phyloP scores from a whole-genome alignment of 2,113 vertebrate genomes.

The Pongo abelii region DNA sequence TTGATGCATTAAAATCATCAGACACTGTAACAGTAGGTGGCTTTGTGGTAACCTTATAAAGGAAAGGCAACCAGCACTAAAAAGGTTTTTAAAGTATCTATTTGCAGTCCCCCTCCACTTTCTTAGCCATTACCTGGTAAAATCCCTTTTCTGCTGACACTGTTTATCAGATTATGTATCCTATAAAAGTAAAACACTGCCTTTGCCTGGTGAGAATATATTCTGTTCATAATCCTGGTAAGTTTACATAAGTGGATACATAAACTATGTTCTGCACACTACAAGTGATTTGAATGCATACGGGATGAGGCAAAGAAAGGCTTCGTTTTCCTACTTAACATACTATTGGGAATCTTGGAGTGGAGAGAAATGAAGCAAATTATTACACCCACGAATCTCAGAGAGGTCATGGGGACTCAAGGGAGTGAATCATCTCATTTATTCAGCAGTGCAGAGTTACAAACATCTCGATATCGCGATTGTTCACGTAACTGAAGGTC shows the following conservation, averaged over 20 bases:
- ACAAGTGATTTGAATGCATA: not conserved
- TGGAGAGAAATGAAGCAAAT: not conserved
- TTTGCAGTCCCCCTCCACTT: not conserved
- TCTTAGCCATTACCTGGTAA: not conserved
- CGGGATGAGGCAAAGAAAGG: not conserved
- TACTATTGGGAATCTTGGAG: not conserved
- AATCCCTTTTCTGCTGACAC: not conserved
- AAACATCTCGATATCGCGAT: not conserved
- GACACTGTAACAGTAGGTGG: not conserved
- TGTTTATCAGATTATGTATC: not conserved
- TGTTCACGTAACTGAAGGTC: too few species aligned
- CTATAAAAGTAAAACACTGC: not conserved
- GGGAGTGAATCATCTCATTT: not conserved
- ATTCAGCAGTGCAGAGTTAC: not conserved
- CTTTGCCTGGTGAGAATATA: not conserved
- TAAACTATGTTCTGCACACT: not conserved
- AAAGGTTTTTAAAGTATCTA: not conserved
- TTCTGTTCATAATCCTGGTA: not conserved
- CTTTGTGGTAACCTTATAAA: not conserved
- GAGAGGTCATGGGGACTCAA: not conserved
- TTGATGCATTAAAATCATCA: not conserved
- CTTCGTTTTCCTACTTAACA: not conserved
- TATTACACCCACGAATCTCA: not conserved
- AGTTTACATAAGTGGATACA: not conserved
- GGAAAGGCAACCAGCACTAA: not conserved